A percentile compares a stretch with the other conserved stretches of the same genome.
Evolutionary conservation across 2,888 invertebrate species (phyloP).

Genomic region (Dryomyza anilis): DNA sequence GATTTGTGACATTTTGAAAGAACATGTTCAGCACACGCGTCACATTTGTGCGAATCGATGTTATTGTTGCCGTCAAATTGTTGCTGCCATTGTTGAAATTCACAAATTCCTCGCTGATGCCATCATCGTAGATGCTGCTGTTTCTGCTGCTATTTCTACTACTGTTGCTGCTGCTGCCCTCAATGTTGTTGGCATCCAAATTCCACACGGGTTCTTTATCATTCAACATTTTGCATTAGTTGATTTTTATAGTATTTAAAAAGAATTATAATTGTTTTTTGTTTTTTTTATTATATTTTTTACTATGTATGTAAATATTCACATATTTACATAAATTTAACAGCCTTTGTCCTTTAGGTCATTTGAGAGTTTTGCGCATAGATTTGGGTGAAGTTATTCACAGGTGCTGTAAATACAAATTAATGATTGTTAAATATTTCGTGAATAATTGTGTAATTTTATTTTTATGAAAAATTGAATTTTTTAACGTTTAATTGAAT

Average conservation of each 20-base stretch:
- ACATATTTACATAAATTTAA: too few relatives aligned
- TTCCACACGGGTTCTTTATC: too few relatives aligned
- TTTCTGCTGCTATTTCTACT: constrained; percentile 18
- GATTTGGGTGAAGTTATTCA: too few relatives aligned
- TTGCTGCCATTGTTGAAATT: constrained; percentile 22
- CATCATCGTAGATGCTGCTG: constrained; percentile 1
- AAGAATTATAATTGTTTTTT: constrained; percentile 21
- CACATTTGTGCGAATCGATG: constrained; percentile 43
- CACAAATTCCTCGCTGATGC: constrained; percentile 12
- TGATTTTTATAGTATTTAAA: not conserved
- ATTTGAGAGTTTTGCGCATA: too few relatives aligned
- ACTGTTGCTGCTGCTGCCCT: constrained; percentile 2
- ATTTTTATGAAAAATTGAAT: too few relatives aligned
- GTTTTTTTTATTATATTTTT: too few relatives aligned
- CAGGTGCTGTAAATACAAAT: too few relatives aligned
- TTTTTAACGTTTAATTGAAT: too few relatives aligned
- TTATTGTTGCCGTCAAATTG: constrained; percentile 40
- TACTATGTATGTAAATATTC: too few relatives aligned
- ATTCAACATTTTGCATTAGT: not conserved
- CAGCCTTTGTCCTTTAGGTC: too few relatives aligned
- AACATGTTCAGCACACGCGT: constrained; percentile 40
- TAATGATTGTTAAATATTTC: too few relatives aligned
- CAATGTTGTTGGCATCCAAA: not conserved
- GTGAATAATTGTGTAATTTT: too few relatives aligned
- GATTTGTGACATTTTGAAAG: constrained; percentile 38